These are phyloP conservation scores for Drosophila putrida DNA, from an alignment of 2,888 invertebrate species.

Conservation along the genomic window DNA sequence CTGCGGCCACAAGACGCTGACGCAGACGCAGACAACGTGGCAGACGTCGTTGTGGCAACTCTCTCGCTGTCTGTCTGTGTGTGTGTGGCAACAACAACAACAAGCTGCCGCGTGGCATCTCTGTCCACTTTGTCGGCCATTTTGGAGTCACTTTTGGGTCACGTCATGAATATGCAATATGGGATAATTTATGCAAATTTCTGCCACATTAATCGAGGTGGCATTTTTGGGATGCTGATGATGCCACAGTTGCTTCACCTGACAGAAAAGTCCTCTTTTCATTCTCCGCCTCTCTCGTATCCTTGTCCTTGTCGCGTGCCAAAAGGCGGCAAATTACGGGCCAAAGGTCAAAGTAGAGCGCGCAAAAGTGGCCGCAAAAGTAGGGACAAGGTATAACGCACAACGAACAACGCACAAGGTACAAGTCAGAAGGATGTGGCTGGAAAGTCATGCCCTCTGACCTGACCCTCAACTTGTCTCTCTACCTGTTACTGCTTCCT, in stretches of 20 bases:
- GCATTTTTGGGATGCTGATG: constrained; percentile 23
- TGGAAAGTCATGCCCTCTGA: constrained; percentile 8
- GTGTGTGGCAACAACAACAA: constrained; percentile 5
- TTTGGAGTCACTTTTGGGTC: constrained; percentile 63
- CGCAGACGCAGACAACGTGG: constrained; percentile 23
- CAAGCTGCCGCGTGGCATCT: neutral
- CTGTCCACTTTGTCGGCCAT: constrained; percentile 45
- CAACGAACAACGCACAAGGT: neutral
- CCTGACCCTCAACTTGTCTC: constrained; percentile 12
- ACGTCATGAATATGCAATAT: constrained; percentile 85
- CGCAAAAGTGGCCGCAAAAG: constrained; percentile 52
- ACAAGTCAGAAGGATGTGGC: neutral
- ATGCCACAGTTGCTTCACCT: constrained; percentile 7
- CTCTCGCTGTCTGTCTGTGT: constrained; percentile 4
- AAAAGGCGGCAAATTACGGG: constrained; percentile 70
- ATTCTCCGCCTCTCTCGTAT: too few species aligned
- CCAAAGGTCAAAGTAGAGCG: constrained; percentile 66
- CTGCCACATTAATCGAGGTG: constrained; percentile 83
- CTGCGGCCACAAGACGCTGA: constrained; percentile 83
- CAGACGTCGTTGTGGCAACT: constrained; percentile 29
- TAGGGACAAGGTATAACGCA: constrained; percentile 57
- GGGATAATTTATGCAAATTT: constrained; percentile 86
- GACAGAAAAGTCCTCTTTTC: neutral
- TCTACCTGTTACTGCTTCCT: constrained; percentile 3
- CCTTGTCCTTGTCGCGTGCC: constrained; percentile 38